Conservation (phyloP, 2,113 vertebrate genomes). For the Phrynosoma blainvillii region DNA sequence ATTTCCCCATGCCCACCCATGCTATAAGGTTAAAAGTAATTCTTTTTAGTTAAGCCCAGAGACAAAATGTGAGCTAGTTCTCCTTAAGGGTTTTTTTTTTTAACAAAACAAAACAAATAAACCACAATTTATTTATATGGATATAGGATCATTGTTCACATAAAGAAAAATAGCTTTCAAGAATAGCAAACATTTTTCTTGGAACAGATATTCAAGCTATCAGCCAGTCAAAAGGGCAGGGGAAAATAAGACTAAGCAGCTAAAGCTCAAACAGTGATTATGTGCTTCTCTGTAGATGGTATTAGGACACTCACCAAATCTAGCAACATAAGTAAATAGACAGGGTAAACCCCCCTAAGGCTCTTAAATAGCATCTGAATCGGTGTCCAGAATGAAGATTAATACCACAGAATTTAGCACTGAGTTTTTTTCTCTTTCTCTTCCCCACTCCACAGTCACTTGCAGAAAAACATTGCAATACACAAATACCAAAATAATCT, state of each 20-base stretch:
- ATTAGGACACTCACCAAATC: neutral
- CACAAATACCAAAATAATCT: neutral
- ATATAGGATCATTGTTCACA: neutral
- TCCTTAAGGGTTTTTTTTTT: neutral
- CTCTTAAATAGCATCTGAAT: neutral
- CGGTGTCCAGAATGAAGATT: neutral
- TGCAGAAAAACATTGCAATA: neutral
- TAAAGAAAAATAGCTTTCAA: neutral
- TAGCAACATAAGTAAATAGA: neutral
- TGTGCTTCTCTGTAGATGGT: neutral
- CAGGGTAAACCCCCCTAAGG: accelerated
- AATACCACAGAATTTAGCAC: neutral
- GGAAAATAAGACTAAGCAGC: neutral
- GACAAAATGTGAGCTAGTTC: neutral
- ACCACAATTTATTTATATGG: too few species aligned
- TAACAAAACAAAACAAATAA: neutral
- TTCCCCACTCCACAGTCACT: neutral
- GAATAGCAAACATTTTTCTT: neutral
- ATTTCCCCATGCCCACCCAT: too few species aligned
- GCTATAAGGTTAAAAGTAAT: neutral
- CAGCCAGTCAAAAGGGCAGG: neutral
- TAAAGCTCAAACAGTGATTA: neutral
- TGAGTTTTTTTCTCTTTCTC: neutral
- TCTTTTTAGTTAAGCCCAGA: too few species aligned
- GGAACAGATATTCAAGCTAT: neutral